Evolutionary conservation across 2,113 vertebrate species (phyloP).

Genomic region (Tragelaphus imberbis): DNA sequence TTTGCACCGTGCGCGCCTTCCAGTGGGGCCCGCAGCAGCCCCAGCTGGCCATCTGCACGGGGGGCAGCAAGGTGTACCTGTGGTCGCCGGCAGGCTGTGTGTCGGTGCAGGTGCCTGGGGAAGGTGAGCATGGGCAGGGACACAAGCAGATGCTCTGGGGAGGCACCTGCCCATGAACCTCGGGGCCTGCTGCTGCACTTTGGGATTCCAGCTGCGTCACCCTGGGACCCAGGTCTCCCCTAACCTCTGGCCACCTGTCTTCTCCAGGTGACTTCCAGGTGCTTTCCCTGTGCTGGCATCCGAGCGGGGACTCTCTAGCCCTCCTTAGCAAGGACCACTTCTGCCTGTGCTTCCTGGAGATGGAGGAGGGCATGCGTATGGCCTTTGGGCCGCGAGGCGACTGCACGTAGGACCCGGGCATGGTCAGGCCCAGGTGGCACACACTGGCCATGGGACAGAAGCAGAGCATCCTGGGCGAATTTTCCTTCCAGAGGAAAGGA

Average conservation of each 20-base stretch:
- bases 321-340: conserved; percentile 92
- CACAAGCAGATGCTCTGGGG: background rate
- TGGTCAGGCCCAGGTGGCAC: accelerated
- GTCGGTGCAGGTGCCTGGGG: conserved; percentile 87
- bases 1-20: conserved; percentile 84
- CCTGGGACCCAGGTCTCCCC: accelerated
- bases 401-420: background rate
- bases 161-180: accelerated
- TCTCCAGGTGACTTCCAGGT: conserved; percentile 89
- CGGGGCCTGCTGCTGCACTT: background rate
- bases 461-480: accelerated
- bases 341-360: conserved; percentile 93
- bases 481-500: accelerated
- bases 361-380: conserved; percentile 33
- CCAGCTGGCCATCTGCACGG: conserved; percentile 91
- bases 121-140: conserved; percentile 78
- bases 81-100: conserved; percentile 92
- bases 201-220: too few species aligned
- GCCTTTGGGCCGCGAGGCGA: background rate
- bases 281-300: conserved; percentile 87
- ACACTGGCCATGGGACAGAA: accelerated
- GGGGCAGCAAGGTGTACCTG: conserved; percentile 86
- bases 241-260: background rate
- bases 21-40: conserved; percentile 91
- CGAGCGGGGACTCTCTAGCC: conserved; percentile 83